Percentiles rank a stretch among this genome's conserved stretches.
phyloP scores from a whole-genome alignment of 2,113 vertebrate genomes.

The Pionites leucogaster region DNA sequence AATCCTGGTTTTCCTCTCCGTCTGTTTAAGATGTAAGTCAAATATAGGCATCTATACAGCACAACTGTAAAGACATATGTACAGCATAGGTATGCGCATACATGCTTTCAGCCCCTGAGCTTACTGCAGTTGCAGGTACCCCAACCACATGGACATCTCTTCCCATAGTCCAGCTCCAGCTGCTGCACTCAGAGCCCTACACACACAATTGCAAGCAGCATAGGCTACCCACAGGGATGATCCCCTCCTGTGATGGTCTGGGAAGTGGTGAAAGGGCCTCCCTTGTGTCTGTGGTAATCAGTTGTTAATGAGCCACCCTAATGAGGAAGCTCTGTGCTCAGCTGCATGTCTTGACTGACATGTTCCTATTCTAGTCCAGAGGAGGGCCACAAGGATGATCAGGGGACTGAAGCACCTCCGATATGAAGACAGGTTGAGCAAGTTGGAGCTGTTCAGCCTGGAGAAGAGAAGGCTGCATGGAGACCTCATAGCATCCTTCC shows the following conservation, averaged over 20 bases:
- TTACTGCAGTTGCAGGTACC: background rate
- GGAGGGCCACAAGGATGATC: background rate
- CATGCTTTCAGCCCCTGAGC: fast-evolving
- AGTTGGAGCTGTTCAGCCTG: background rate
- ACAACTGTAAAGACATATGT: background rate
- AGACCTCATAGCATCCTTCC: too few species aligned
- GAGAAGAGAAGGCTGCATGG: too few species aligned
- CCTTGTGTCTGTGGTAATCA: background rate
- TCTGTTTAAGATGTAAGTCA: background rate
- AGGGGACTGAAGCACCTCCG: background rate
- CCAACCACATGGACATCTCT: background rate
- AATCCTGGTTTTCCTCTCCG: background rate
- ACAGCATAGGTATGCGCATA: too few species aligned
- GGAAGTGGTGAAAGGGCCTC: background rate
- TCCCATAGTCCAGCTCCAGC: background rate
- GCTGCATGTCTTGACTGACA: fast-evolving
- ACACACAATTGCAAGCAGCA: background rate
- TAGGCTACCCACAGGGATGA: background rate
- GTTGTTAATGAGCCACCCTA: background rate
- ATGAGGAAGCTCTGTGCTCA: background rate
- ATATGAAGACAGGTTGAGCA: background rate
- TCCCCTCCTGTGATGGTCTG: background rate
- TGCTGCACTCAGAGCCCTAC: background rate
- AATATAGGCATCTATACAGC: background rate
- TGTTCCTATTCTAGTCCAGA: background rate